Base-by-base conservation (phyloP, 2,797 vertebrate genomes). In the Chelon labrosus region DNA sequence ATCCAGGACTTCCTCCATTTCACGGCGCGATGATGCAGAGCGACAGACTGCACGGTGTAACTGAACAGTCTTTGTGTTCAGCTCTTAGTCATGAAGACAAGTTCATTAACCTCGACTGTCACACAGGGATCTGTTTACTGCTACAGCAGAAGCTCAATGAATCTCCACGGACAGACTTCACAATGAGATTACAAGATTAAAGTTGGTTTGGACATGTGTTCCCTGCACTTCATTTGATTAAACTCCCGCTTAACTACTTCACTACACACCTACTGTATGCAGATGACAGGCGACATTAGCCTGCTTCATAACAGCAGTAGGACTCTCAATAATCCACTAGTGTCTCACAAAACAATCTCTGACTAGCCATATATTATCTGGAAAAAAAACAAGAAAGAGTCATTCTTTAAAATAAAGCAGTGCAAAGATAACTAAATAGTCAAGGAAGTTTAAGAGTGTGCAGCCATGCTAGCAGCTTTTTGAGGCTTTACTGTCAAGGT, bases 141-240 rank as follows among this genome's bases (percentile, higher is more conserved):
- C 31, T 35, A 7, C 70, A 9, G 64, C 2, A 54, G 49, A 56
- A 51, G 53, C 52, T 46, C 77, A 73, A n/a, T 72, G 51, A 85
- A 70, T 71, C 57, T 70, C 64, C 74, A 20, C 67, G 59, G 75
- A 74, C 73, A 83, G 85, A 69, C 80, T 55, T 44, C 49, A 80
- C 77, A 86, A 89, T 84, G 70, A 90, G 88, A 92, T 93, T 90
- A 92, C 53, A 66, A 85, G 87, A 90, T 90, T 89, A 88, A 76
- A 85, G 74, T 54, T 47, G 16, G 56, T 11, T 75, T 66, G 80
- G 82, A 84, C 89, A 82, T 84, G 87, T 87, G 82, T 70, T 85
- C 75, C 44, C 51, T 52, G 58, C 0, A 42, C 61, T 85, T 85
- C 73, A 88, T 84, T 88, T 88, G 84, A 92, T 92, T 89, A 74